These are phyloP conservation scores for Australoheros facetus DNA, from an alignment of 2,797 vertebrate species.

Conservation along the genomic window DNA sequence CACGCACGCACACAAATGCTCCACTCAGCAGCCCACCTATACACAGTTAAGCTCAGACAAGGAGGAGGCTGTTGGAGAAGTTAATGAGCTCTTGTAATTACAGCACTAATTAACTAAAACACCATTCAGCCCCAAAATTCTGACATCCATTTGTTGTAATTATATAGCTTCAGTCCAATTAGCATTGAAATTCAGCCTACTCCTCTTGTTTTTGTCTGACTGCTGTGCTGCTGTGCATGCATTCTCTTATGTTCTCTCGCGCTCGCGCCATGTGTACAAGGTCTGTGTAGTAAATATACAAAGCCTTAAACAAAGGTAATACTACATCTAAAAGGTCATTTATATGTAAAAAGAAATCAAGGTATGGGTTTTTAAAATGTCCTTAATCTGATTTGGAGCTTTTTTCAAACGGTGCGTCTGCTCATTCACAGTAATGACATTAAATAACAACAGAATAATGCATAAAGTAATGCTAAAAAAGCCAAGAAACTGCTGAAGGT, in stretches of 20 bases:
- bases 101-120: slow-evolving; percentile 90
- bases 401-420: not conserved
- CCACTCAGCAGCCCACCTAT: slow-evolving; percentile 75
- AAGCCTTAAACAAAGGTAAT: slow-evolving; percentile 19
- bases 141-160: slow-evolving; percentile 90
- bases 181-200: slow-evolving; percentile 84
- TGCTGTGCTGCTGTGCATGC: slow-evolving; percentile 34
- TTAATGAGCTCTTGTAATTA: slow-evolving; percentile 89
- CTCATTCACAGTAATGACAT: slow-evolving; percentile 7
- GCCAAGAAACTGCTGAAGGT: not conserved
- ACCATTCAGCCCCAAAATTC: slow-evolving; percentile 89
- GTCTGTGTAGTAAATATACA: slow-evolving; percentile 28
- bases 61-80: slow-evolving; percentile 80
- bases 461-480: not conserved
- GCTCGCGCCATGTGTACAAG: slow-evolving; percentile 9
- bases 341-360: slow-evolving; percentile 21
- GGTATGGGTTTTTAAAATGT: not conserved
- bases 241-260: slow-evolving; percentile 24
- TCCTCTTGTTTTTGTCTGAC: slow-evolving; percentile 78
- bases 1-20: slow-evolving; percentile 30
- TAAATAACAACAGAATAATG: slow-evolving; percentile 4
- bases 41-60: slow-evolving; percentile 77
- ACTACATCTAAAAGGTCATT: slow-evolving; percentile 23
- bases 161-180: slow-evolving; percentile 86
- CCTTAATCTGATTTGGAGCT: slow-evolving; percentile 6